These are phyloP conservation scores for Pomatorhinus ruficollis DNA, from an alignment of 2,113 vertebrate genomes.

Conservation along the genomic window DNA sequence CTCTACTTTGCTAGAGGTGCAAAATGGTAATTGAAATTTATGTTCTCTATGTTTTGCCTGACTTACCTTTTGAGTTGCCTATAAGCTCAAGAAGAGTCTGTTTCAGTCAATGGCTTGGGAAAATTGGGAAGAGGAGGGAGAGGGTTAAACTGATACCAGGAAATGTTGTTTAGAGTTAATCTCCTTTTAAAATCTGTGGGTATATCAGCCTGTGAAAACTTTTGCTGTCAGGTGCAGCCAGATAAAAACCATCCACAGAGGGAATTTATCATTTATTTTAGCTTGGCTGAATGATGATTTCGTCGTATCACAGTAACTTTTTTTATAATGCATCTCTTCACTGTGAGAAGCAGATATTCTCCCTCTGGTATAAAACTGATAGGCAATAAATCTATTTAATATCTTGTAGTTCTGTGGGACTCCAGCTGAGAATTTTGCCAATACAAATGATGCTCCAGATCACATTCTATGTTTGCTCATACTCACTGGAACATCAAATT, in stretches of 20 bases:
- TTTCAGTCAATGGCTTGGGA: neutral
- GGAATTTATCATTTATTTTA: constrained; percentile 59
- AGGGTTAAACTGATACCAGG: neutral
- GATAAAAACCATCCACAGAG: constrained; percentile 48
- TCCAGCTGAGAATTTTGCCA: constrained; percentile 54
- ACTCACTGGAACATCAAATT: constrained; percentile 52
- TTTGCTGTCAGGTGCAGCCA: constrained; percentile 12
- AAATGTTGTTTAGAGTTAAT: neutral
- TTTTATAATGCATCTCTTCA: constrained; percentile 56
- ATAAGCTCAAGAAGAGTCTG: neutral
- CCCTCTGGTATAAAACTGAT: constrained; percentile 65
- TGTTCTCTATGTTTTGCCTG: neutral
- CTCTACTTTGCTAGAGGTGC: neutral
- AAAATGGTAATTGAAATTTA: neutral
- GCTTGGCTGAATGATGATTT: constrained; percentile 51
- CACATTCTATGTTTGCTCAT: constrained; percentile 50
- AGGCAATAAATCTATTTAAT: constrained; percentile 71
- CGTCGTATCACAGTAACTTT: constrained; percentile 27
- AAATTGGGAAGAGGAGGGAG: neutral
- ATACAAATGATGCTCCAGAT: constrained; percentile 54
- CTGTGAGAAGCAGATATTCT: constrained; percentile 53
- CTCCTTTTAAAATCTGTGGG: neutral
- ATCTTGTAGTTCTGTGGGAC: constrained; percentile 45
- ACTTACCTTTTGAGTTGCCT: neutral
- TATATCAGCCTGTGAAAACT: constrained; percentile 5